Evolutionary conservation across 2,888 invertebrate genomes (phyloP).

Genomic region (Invenusta paracnida): DNA sequence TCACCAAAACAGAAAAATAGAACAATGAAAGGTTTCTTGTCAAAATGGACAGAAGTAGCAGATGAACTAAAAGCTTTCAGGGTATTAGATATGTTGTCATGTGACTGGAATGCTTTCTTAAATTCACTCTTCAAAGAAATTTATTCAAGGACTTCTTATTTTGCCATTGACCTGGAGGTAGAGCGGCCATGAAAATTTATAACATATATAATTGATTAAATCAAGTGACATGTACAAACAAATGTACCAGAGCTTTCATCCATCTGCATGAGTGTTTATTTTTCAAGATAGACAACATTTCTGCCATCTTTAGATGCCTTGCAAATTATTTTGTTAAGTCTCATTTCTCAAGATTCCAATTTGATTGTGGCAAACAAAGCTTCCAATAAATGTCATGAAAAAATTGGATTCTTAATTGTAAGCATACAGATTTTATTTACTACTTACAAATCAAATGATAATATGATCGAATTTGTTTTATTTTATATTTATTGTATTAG

Average conservation of each 20-base stretch:
- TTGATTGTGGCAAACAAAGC: neutral
- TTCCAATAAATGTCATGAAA: neutral
- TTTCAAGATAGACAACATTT: neutral
- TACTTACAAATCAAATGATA: neutral
- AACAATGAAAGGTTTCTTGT: no score
- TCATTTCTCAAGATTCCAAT: neutral
- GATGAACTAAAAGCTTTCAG: no score
- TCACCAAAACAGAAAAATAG: no score
- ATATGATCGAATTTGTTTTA: neutral
- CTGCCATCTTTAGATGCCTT: neutral
- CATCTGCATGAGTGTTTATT: neutral
- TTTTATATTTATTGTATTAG: neutral
- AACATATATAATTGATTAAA: no score
- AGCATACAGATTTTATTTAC: neutral
- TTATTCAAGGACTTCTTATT: no score
- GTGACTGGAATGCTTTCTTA: no score
- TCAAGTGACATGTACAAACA: neutral
- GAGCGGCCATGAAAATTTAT: no score
- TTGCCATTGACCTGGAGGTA: no score
- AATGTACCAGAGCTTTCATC: neutral
- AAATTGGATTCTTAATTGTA: neutral
- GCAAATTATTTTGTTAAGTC: neutral
- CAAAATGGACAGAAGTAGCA: no score
- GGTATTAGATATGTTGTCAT: no score
- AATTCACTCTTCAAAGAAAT: no score